phyloP scores from a whole-genome alignment of 1,140 invertebrate genomes.

The Brachionus rotundiformis region DNA sequence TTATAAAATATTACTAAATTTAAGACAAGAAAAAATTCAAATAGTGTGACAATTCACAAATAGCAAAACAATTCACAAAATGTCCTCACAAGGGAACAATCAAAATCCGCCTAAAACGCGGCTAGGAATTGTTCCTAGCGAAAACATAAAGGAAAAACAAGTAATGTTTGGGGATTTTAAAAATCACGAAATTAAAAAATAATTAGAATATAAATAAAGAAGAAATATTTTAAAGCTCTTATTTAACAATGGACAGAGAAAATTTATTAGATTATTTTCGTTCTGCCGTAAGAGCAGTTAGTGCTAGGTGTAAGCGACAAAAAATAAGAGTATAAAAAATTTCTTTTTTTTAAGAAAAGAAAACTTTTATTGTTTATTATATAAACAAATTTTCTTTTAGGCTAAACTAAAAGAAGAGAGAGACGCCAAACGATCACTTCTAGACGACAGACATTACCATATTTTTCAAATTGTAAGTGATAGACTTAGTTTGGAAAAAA shows the following conservation, averaged over 20 bases:
- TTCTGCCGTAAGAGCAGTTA: not conserved
- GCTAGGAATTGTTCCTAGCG: constrained; percentile 57
- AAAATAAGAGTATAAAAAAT: constrained; percentile 27
- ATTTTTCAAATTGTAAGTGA: constrained; percentile 62
- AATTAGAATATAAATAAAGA: not conserved
- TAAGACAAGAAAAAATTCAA: not conserved
- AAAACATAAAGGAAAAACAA: constrained; percentile 62
- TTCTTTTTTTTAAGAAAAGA: constrained; percentile 14
- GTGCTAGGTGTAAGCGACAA: not conserved
- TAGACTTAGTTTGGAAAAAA: constrained; percentile 59
- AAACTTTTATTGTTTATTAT: too few relatives aligned
- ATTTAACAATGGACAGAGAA: not conserved
- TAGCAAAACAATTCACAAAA: not conserved
- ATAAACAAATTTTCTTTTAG: not conserved
- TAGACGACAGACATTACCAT: constrained; percentile 62
- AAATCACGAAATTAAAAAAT: not conserved
- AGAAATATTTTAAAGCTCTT: not conserved
- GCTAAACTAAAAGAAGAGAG: constrained; percentile 58
- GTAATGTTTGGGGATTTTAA: constrained; percentile 53
- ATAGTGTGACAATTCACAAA: constrained; percentile 11
- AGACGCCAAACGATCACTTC: constrained; percentile 60
- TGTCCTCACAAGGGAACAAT: constrained; percentile 36
- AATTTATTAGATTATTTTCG: not conserved
- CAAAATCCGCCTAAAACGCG: constrained; percentile 52
- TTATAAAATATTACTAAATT: not conserved